Evolutionary conservation across 2,113 vertebrate genomes (phyloP), one percentile per base, ranked within the genome.

Genomic region (Odontesthes bonariensis): DNA sequence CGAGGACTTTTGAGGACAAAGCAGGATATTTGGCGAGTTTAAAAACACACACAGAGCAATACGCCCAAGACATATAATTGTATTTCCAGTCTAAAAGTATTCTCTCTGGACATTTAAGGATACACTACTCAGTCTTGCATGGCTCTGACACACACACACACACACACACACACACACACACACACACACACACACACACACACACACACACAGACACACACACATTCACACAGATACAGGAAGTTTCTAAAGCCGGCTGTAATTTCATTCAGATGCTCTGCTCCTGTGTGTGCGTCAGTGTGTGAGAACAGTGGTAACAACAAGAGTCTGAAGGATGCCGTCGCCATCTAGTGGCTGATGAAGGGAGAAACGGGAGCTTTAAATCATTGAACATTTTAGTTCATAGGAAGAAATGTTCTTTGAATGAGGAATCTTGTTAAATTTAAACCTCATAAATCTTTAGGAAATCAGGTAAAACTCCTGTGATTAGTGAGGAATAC

Each of bases 221-320:
- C 46, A 49, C 46, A 8, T 8, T 8, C 35, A 75, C 40, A 71
- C 60, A 81, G 42, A 52, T n/a, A 59, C 73, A 82, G 61, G 67
- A 80, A 80, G 69, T 77, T 74, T 59, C 58, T 71, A 65, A 77
- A 54, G 68, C 52, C 1, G 22, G 23, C 40, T 80, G 76, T 85
- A 85, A 85, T 77, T 80, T 73, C 46, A 81, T 67, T 82, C 84
- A 82, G 73, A 81, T 81, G 71, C 51, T 66, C 58, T 64, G 16
- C 31, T 31, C 2, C 1, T 52, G 0, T 46, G 13, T 49, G 17
- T 59, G 38, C 53, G 23, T 44, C 20, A 46, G 53, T 31, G 58
- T 65, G 33, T 68, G 58, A 49, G 49, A 49, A 32, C 0, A 12
- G 32, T 1, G 12, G 10, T 27, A 31, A 9, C 46, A 8, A 32